Evolutionary conservation across 2,113 vertebrate genomes (phyloP).

Genomic region (Telmatochromis brachygnathus): DNA sequence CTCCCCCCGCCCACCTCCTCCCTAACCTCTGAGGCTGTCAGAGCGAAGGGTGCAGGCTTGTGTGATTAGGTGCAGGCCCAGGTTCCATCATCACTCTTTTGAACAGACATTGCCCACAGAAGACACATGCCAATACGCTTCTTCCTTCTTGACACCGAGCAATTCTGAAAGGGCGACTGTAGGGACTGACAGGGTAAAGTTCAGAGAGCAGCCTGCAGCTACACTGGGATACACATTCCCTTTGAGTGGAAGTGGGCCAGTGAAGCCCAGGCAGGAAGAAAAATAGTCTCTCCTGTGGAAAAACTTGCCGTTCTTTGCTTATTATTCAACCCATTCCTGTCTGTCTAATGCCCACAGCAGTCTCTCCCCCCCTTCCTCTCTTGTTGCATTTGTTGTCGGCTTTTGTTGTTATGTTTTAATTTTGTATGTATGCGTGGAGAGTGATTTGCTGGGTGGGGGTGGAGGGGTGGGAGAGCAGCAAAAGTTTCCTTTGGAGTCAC

Average conservation of each 20-base stretch:
- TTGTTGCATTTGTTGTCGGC: slow-evolving; percentile 13
- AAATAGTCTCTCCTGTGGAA: slow-evolving; percentile 9
- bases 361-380: neutral
- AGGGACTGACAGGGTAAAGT: slow-evolving; percentile 43
- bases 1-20: neutral
- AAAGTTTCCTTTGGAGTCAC: slow-evolving; percentile 53
- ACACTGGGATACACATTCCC: neutral
- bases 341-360: slow-evolving; percentile 23
- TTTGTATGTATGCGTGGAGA: neutral
- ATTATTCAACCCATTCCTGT: slow-evolving; percentile 30
- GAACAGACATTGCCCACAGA: slow-evolving; percentile 38
- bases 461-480: neutral
- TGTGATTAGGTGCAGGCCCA: slow-evolving; percentile 54
- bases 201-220: slow-evolving; percentile 32
- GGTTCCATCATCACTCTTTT: slow-evolving; percentile 21
- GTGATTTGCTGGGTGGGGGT: neutral
- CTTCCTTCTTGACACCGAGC: slow-evolving; percentile 27
- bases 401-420: slow-evolving; percentile 12
- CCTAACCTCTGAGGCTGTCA: slow-evolving; percentile 38
- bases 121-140: slow-evolving; percentile 58
- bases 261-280: slow-evolving; percentile 1
- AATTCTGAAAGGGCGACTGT: slow-evolving; percentile 6
- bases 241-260: slow-evolving; percentile 32
- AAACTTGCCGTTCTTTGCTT: slow-evolving; percentile 1
- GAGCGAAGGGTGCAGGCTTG: slow-evolving; percentile 10